Evolutionary conservation across 2,888 invertebrate genomes (phyloP).

Genomic region (Bellardia pandia): DNA sequence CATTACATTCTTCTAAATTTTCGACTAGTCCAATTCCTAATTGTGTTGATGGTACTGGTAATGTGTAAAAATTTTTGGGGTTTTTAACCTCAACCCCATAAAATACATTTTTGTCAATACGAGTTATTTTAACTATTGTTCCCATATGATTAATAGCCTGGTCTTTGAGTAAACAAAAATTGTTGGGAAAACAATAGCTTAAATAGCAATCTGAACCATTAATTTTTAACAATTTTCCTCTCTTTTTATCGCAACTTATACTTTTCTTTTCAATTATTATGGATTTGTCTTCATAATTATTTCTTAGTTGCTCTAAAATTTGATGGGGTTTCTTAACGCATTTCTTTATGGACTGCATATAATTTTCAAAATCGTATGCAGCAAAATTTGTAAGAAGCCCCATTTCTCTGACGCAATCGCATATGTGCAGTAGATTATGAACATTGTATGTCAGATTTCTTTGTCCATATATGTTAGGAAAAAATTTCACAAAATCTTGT

Average conservation of each 20-base stretch:
- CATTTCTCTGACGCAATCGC: constrained; percentile 19
- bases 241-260: constrained; percentile 6
- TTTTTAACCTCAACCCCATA: background rate
- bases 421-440: constrained; percentile 1
- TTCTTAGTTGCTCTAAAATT: constrained; percentile 18
- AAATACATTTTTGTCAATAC: background rate
- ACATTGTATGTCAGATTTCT: background rate
- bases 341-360: constrained; percentile 6
- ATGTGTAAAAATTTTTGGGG: background rate
- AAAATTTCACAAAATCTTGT: too few relatives aligned
- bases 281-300: constrained; percentile 5
- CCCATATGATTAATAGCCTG: background rate
- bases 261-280: background rate
- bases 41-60: constrained; percentile 8
- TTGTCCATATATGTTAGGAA: too few relatives aligned
- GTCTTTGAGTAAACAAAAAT: constrained; percentile 16
- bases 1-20: background rate
- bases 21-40: constrained; percentile 2
- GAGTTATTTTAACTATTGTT: background rate
- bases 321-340: constrained; percentile 5
- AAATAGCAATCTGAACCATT: constrained; percentile 19
- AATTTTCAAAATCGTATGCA: constrained; percentile 13
- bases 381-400: constrained; percentile 6
- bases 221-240: background rate
- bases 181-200: constrained; percentile 6